Conservation (phyloP, 2,888 invertebrate genomes). For the Drosophila melanosoma region DNA sequence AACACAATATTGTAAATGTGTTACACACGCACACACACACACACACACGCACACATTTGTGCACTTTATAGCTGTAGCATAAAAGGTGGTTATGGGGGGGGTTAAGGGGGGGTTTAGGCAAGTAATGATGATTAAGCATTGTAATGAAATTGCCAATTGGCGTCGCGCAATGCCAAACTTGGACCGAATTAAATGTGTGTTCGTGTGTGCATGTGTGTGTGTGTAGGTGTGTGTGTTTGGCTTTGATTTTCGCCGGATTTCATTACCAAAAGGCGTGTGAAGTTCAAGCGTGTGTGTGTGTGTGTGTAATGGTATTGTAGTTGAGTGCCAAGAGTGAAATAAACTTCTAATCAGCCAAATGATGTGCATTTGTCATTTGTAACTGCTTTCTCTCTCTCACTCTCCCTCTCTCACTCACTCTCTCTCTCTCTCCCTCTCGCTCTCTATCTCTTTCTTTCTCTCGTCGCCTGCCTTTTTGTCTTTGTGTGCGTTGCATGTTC, state of each 20-base stretch:
- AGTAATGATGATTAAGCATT: constrained; percentile 81
- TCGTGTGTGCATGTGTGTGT: not conserved
- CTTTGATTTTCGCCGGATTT: constrained; percentile 66
- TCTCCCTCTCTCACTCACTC: not conserved
- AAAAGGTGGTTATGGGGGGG: not conserved
- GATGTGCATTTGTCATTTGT: constrained; percentile 72
- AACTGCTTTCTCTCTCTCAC: not conserved
- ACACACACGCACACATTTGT: constrained; percentile 8
- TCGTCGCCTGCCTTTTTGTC: not conserved
- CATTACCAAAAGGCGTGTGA: constrained; percentile 60
- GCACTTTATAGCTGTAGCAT: constrained; percentile 40
- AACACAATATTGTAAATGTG: constrained; percentile 73
- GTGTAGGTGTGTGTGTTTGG: constrained; percentile 1
- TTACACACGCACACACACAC: constrained; percentile 34
- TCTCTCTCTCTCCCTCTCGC: not conserved
- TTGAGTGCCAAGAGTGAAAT: constrained; percentile 76
- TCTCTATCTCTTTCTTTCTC: not conserved
- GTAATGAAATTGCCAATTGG: constrained; percentile 82
- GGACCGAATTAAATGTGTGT: constrained; percentile 26
- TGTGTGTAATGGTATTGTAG: constrained; percentile 72
- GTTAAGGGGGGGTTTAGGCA: constrained; percentile 21
- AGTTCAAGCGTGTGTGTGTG: constrained; percentile 14
- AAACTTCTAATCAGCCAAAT: constrained; percentile 78
- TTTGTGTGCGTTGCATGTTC: constrained; percentile 2
- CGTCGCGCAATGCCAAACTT: constrained; percentile 56